Evolutionary conservation across 2,113 vertebrate species (phyloP).

Genomic region (Pardalotus punctatus): DNA sequence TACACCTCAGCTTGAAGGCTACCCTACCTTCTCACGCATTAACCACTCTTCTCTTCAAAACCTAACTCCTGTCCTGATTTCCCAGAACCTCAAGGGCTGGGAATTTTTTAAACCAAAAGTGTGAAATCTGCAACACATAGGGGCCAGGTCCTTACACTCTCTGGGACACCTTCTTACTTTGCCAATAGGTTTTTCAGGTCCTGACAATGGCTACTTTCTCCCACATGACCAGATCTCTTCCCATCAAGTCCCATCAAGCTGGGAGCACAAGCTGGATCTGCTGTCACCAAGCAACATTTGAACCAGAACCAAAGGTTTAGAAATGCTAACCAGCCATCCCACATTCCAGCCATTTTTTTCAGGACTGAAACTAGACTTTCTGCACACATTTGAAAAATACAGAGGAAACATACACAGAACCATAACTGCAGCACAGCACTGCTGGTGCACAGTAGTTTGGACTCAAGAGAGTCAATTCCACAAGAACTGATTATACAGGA

Average conservation of each 20-base stretch:
- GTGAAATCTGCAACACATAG: not conserved
- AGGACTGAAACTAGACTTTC: not conserved
- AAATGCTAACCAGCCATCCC: constrained; percentile 1
- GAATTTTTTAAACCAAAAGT: not conserved
- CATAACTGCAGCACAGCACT: not conserved
- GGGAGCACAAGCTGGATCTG: not conserved
- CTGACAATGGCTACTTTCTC: constrained; percentile 8
- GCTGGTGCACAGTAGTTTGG: not conserved
- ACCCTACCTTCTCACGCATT: not conserved
- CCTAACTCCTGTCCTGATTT: not conserved
- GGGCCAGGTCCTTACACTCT: not conserved
- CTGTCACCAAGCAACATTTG: not conserved
- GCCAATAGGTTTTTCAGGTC: not conserved
- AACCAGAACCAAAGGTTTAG: not conserved
- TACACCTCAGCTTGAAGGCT: not conserved
- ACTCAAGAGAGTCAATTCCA: not conserved
- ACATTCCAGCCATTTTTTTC: not conserved
- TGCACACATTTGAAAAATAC: not conserved
- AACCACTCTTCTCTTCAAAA: not conserved
- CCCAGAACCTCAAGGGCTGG: not conserved
- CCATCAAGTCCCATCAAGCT: not conserved
- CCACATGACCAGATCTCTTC: not conserved
- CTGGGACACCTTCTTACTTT: not conserved
- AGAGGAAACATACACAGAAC: not conserved
- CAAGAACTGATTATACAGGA: not conserved